Conservation (phyloP, 2,113 vertebrate genomes). For the Cervus canadensis region DNA sequence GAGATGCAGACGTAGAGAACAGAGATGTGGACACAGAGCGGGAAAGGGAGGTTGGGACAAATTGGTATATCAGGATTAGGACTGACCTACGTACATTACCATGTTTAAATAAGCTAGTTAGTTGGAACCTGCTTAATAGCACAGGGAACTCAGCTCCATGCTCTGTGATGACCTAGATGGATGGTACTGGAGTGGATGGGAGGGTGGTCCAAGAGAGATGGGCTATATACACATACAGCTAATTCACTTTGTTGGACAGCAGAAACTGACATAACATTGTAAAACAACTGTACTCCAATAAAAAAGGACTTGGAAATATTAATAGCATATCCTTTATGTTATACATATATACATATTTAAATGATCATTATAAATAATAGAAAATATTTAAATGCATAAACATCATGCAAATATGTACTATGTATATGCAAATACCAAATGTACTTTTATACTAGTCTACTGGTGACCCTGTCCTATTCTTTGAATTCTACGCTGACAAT, state of each 20-base stretch:
- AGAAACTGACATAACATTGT: not conserved
- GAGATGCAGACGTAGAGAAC: not conserved
- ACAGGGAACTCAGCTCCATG: not conserved
- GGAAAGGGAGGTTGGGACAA: not conserved
- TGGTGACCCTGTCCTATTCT: not conserved
- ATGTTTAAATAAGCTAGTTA: not conserved
- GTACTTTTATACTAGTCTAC: not conserved
- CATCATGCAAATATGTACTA: not conserved
- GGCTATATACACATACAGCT: not conserved
- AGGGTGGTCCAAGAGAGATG: not conserved
- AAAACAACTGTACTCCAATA: not conserved
- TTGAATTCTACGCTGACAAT: not conserved
- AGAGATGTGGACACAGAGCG: not conserved
- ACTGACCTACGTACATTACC: not conserved
- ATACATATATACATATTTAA: not conserved
- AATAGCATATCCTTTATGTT: not conserved
- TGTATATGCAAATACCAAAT: not conserved
- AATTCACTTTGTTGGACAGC: not conserved
- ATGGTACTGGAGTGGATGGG: not conserved
- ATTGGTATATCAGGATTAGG: not conserved
- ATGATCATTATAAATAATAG: not conserved
- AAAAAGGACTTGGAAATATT: not conserved
- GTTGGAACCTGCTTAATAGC: not conserved
- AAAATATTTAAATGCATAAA: not conserved
- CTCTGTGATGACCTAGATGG: not conserved